Evolutionary conservation across 2,888 invertebrate species (phyloP), one percentile per base, ranked within the genome.

Genomic region (Melanchra persicariae): DNA sequence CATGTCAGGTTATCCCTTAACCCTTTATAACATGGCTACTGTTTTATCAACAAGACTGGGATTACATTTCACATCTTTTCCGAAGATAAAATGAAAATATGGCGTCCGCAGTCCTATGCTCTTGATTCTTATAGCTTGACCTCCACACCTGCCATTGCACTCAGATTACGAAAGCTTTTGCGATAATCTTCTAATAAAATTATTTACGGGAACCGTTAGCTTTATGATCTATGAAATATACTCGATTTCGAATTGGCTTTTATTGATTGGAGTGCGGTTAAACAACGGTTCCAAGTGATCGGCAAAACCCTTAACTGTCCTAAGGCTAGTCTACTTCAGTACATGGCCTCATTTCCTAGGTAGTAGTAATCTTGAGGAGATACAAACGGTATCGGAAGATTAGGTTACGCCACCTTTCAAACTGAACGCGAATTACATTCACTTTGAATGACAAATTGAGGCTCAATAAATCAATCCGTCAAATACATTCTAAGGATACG

Each of bases 201-300:
- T 63, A 64, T 57, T 75, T 52, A 24, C 55, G 34, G 49, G 45
- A 66, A 66, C 63, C 49, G 67, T 34, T 81, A 70, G 67, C 64
- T 70, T n/a, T n/a, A n/a, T n/a, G n/a, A 67, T 77, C 58, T 52
- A 67, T 61, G 64, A 70, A 47, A 67, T 63, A 51, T 60, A 75
- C 58, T 67, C 15, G 61, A 43, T 62, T 58, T 34, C 6, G 45
- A 62, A 74, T 62, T 74, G 61, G 81, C 22, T 80, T 51, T 52
- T 62, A 79, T 77, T 77, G 76, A 77, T 74, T 79, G 66, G 12
- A 79, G 45, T 64, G 77, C 60, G 67, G 77, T 77, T 79, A 52
- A 65, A 67, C 54, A 63, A 80, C 81, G 59, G 65, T 54, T 10
- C 45, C 52, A 8, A 61, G 49, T 79, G 67, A 77, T 52, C 55